phyloP scores from a whole-genome alignment of 92 coral and sea anemone genomes.

The Parazoanthus swiftii region DNA sequence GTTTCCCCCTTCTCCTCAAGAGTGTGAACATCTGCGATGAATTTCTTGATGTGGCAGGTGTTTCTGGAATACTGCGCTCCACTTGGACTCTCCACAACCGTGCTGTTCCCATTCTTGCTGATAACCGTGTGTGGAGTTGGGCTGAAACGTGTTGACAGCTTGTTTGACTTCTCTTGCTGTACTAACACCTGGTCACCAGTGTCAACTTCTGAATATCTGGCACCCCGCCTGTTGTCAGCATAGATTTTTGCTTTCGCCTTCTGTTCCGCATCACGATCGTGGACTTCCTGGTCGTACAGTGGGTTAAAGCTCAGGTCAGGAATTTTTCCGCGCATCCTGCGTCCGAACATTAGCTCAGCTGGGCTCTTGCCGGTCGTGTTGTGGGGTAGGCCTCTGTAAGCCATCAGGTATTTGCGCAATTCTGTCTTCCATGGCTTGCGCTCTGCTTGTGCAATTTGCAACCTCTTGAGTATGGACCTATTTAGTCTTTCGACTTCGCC shows the following conservation, averaged over 20 bases:
- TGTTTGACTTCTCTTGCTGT: conserved; percentile 31
- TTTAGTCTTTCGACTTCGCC: conserved; percentile 62
- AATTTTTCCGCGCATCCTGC: conserved; percentile 34
- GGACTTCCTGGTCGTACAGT: conserved; percentile 28
- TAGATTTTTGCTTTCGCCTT: conserved; percentile 47
- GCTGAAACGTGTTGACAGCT: conserved; percentile 50
- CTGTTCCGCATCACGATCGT: conserved; percentile 30
- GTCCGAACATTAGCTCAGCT: conserved; percentile 50
- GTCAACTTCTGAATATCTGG: conserved; percentile 37
- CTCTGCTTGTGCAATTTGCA: conserved; percentile 59
- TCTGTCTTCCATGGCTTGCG: conserved; percentile 45
- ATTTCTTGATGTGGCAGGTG: conserved; percentile 46
- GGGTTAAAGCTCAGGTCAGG: conserved; percentile 42
- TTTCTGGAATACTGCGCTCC: conserved; percentile 36
- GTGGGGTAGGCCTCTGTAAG: conserved; percentile 42
- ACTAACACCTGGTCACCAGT: conserved; percentile 51
- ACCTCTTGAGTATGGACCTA: conserved; percentile 49
- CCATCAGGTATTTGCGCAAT: conserved; percentile 6
- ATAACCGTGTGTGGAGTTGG: conserved; percentile 22
- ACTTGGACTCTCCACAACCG: conserved; percentile 25
- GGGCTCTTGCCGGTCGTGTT: conserved; percentile 48
- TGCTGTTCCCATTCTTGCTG: conserved; percentile 50
- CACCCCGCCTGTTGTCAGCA: conserved; percentile 40
- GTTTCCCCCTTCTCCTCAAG: conserved; percentile 14
- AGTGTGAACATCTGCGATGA: background rate